These are phyloP conservation scores for Alcedo quadribrachys DNA, from an alignment of 2,797 vertebrate genomes.

Conservation along the genomic window DNA sequence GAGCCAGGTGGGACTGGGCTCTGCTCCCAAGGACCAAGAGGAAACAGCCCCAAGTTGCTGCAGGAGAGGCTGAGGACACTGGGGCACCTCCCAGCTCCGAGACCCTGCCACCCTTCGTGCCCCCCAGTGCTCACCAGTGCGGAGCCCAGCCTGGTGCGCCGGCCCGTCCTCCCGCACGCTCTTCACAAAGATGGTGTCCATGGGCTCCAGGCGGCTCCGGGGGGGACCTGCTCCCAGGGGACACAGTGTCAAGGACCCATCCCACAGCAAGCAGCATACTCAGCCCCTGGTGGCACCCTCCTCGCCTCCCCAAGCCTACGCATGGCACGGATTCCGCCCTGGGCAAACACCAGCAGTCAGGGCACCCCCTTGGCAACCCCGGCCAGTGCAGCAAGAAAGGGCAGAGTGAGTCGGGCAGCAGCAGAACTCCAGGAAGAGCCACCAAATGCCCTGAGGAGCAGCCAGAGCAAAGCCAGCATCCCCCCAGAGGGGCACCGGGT, in stretches of 20 bases:
- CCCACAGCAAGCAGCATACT: fast-evolving
- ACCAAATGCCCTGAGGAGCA: not conserved
- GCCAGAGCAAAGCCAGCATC: not conserved
- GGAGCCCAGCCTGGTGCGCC: slow-evolving; percentile 91
- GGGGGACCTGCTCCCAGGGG: slow-evolving; percentile 49
- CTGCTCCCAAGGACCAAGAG: no score
- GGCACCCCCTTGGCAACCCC: not conserved
- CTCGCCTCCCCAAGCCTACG: fast-evolving
- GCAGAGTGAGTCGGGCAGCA: fast-evolving
- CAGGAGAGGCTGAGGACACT: no score
- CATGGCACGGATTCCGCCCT: not conserved
- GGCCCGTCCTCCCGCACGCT: slow-evolving; percentile 93
- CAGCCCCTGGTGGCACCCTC: fast-evolving
- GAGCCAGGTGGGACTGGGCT: no score
- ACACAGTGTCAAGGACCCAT: not conserved
- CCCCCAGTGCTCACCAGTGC: slow-evolving; percentile 83
- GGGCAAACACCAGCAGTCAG: no score
- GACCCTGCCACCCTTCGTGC: fast-evolving
- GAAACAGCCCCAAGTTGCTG: no score
- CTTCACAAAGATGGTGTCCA: slow-evolving; percentile 99
- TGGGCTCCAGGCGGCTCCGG: slow-evolving; percentile 90
- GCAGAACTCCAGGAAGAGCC: not conserved
- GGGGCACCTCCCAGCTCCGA: not conserved
- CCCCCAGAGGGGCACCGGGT: not conserved
- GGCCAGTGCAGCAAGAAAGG: not conserved